phyloP scores from a whole-genome alignment of 2,113 vertebrate species.

The Erpornis zantholeuca region DNA sequence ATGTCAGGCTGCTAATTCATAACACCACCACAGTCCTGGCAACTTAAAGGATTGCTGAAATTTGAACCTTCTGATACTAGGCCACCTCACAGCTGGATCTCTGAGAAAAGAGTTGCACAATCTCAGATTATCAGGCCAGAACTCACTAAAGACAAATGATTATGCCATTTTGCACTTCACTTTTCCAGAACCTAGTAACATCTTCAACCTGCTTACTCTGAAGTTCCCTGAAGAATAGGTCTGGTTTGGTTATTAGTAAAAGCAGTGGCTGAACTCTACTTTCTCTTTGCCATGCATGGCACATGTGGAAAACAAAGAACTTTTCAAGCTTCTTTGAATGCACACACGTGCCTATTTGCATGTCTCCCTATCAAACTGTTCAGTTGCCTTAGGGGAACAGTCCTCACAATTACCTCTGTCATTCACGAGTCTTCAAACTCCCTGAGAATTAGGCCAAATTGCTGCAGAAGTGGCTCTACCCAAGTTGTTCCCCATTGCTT shows the following conservation, averaged over 20 bases:
- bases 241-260: background rate
- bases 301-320: background rate
- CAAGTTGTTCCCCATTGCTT: background rate
- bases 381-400: background rate
- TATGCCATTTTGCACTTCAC: background rate
- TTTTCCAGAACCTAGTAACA: background rate
- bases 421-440: background rate
- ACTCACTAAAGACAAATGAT: background rate
- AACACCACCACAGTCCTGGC: background rate
- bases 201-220: background rate
- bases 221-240: background rate
- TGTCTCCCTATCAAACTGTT: background rate
- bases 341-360: background rate
- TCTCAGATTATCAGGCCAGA: background rate
- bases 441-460: background rate
- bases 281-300: accelerated
- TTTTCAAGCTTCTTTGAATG: background rate
- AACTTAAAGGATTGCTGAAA: background rate
- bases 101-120: background rate
- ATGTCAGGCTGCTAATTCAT: background rate
- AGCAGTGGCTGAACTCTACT: background rate
- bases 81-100: background rate
- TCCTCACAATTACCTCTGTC: background rate
- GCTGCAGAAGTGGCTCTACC: background rate
- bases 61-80: background rate